Evolutionary conservation across 2,113 vertebrate genomes (phyloP).

Genomic region (Sinocyclocheilus anshuiensis): DNA sequence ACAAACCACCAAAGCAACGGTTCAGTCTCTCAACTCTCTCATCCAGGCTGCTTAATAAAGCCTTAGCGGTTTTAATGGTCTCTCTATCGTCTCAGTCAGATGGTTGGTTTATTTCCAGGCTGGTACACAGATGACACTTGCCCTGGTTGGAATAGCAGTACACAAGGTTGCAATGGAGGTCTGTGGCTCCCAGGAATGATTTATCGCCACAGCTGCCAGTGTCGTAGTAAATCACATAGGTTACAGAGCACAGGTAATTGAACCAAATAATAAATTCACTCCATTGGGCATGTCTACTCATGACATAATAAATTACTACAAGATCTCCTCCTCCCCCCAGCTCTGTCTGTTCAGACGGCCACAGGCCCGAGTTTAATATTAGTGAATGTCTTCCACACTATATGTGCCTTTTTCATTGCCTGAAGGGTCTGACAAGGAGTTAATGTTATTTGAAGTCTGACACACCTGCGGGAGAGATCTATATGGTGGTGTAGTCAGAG

Average conservation of each 20-base stretch:
- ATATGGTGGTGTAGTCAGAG: background rate
- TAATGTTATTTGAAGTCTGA: slow-evolving; percentile 3
- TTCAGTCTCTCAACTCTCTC: background rate
- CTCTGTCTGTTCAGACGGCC: background rate
- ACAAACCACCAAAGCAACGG: background rate
- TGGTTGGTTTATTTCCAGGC: background rate
- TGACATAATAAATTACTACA: slow-evolving; percentile 29
- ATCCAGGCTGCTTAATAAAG: background rate
- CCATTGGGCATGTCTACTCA: slow-evolving; percentile 18
- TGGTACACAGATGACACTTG: background rate
- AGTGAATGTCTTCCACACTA: background rate
- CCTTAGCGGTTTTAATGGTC: background rate
- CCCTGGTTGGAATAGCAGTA: background rate
- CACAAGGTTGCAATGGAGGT: background rate
- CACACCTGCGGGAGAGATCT: slow-evolving; percentile 5
- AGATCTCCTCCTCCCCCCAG: background rate
- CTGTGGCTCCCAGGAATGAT: background rate
- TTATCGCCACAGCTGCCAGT: background rate
- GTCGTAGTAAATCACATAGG: slow-evolving; percentile 19
- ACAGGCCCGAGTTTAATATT: background rate
- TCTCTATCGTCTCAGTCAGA: background rate
- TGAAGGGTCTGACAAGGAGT: background rate
- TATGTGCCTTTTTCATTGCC: background rate
- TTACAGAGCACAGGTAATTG: slow-evolving; percentile 26
- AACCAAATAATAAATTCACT: slow-evolving; percentile 43